Base-by-base conservation (phyloP, 2,888 invertebrate genomes). In the Dione juno region DNA sequence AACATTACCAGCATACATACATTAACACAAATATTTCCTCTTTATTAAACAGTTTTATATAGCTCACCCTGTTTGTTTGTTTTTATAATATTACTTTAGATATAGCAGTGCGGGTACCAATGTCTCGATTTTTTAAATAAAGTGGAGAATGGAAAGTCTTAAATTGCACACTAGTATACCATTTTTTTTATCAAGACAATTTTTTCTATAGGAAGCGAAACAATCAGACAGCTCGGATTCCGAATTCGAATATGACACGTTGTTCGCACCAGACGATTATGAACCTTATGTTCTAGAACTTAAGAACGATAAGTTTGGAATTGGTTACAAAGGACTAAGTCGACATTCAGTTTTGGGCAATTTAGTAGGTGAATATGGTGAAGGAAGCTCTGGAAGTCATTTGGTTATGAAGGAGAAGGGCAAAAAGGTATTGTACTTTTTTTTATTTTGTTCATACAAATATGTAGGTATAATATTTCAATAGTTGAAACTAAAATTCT, bases 241-340 rank as follows among this genome's bases (percentile, higher is more conserved):
- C 0, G 94, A 95, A 68, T 92, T 94, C 45, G 94, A 93, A 71
- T 93, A 93, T 21, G 93, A 94, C 3, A 91, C 95, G 0, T 93
- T 95, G 9, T 95, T 96, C 84, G 96, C 97, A 48, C 97, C 97
- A 14, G 96, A 96, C 82, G 97, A 98, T 82, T 96, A 96, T 82
- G 96, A 96, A 77, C 94, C 96, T 1, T 96, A 96, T 79, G 88
- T 96, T 21, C 93, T 95, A 67, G 92, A 93, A 41, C 95, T 96
- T 45, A 99, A 99, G 89, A 95, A 94, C 76, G 97, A 99, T 84
- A 94, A 94, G 11, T 97, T 97, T 83, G 97, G 97, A 0, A 91
- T 97, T 66, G 97, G 96, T 0, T 97, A 97, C 80, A 88, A 90
- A 1, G 97, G 97, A 0, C 86, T 98, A 3, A 95, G 96, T 77